A percentile compares a stretch with the other conserved stretches of the same genome.
Evolutionary conservation across 2,797 vertebrate species (phyloP).

Genomic region (Anomalospiza imberbis): DNA sequence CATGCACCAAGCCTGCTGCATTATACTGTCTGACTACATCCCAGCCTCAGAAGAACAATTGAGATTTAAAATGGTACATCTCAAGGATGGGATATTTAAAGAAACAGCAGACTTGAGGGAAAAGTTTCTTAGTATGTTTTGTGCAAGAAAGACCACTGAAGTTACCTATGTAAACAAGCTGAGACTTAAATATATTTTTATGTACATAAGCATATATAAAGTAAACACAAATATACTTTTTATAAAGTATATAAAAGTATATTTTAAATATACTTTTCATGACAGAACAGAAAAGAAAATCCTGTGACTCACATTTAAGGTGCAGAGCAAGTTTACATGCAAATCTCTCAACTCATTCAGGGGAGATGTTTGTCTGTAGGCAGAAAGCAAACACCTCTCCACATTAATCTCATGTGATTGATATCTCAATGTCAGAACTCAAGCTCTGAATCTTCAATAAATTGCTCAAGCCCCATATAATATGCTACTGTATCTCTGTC

Average conservation of each 20-base stretch:
- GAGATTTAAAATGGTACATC: neutral
- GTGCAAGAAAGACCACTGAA: neutral
- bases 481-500: neutral
- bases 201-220: neutral
- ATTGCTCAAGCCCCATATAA: neutral
- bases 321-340: neutral
- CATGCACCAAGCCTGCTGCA: neutral
- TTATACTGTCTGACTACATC: neutral
- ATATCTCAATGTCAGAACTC: neutral
- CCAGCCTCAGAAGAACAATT: neutral
- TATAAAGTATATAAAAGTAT: neutral
- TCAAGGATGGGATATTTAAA: neutral
- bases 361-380: neutral
- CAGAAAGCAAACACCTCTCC: constrained; percentile 7
- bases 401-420: neutral
- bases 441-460: neutral
- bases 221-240: neutral
- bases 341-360: neutral
- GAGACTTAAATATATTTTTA: neutral
- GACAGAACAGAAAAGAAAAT: neutral
- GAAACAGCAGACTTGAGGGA: neutral
- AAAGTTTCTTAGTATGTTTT: neutral
- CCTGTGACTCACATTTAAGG: neutral
- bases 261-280: neutral
- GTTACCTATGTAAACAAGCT: neutral